Percentiles rank a stretch among this genome's conserved stretches.
These are phyloP conservation scores for Cladopsammia gracilis DNA, from an alignment of 64 coral and sea anemone species.

Conservation along the genomic window DNA sequence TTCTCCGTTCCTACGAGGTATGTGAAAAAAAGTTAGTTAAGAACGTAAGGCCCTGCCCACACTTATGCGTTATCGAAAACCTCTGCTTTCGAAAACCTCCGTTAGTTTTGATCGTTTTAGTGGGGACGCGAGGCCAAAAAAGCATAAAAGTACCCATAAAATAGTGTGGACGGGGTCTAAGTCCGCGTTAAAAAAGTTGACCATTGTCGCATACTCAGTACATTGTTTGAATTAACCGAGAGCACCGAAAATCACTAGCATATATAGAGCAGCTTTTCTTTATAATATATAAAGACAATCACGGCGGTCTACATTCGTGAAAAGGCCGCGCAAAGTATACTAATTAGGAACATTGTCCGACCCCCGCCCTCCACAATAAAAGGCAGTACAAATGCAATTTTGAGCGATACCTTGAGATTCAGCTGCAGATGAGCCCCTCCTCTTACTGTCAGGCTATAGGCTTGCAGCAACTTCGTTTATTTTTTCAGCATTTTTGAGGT, in stretches of 20 bases:
- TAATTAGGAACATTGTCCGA: neutral
- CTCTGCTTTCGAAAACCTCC: neutral
- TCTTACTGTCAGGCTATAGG: neutral
- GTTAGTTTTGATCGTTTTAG: neutral
- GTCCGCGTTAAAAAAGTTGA: neutral
- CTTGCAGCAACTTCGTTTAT: neutral
- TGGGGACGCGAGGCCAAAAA: neutral
- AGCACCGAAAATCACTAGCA: too few relatives aligned
- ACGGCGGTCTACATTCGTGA: conserved; percentile 4
- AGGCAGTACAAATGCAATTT: neutral
- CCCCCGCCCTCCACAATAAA: conserved; percentile 1
- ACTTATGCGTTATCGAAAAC: too few relatives aligned
- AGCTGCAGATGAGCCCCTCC: conserved; percentile 8
- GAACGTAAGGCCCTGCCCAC: neutral
- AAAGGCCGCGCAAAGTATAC: neutral
- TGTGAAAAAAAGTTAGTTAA: neutral
- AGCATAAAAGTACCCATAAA: neutral
- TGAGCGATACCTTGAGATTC: conserved; percentile 16
- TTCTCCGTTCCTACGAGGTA: neutral
- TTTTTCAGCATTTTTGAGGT: neutral
- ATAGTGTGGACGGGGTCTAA: neutral
- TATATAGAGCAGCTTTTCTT: neutral
- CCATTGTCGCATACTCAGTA: neutral
- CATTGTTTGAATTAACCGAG: too few relatives aligned
- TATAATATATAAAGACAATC: neutral